Evolutionary conservation across 2,888 invertebrate genomes (phyloP).

Genomic region (Omphaloscelis lunosa): DNA sequence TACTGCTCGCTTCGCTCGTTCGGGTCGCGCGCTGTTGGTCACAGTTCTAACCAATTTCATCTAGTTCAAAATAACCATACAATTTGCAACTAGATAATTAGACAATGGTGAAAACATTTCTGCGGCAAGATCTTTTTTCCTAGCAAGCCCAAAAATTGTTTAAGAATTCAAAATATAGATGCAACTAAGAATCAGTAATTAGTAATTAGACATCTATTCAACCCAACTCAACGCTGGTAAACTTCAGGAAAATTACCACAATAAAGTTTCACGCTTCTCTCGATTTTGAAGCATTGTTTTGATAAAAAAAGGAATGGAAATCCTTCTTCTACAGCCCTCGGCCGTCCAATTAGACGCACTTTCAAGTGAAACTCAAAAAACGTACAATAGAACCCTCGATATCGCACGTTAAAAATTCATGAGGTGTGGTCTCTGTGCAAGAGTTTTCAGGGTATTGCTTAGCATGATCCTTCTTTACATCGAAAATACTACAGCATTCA

Average conservation of each 20-base stretch:
- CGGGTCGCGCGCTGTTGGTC: too few relatives aligned
- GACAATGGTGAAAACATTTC: too few relatives aligned
- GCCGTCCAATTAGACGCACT: constrained; percentile 85
- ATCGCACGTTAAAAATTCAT: constrained; percentile 84
- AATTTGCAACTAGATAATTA: too few relatives aligned
- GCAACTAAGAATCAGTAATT: constrained; percentile 3
- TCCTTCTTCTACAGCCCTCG: constrained; percentile 75
- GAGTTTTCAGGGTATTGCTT: constrained; percentile 47
- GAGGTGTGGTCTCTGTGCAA: constrained; percentile 64
- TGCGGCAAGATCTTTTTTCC: neutral
- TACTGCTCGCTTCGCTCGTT: too few relatives aligned
- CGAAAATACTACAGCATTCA: too few relatives aligned
- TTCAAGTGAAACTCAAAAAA: constrained; percentile 80
- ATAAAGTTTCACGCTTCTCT: constrained; percentile 44
- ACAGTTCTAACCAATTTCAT: too few relatives aligned
- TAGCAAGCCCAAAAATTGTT: too few relatives aligned
- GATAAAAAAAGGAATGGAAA: constrained; percentile 71
- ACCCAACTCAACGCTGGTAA: neutral
- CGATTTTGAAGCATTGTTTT: constrained; percentile 61
- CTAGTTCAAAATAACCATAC: too few relatives aligned
- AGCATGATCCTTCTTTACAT: too few relatives aligned
- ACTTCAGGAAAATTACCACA: constrained; percentile 50
- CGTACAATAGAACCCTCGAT: constrained; percentile 83
- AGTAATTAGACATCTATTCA: constrained; percentile 26
- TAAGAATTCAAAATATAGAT: neutral